phyloP scores from a whole-genome alignment of 2,113 vertebrate species.

The Synodontis membranacea region DNA sequence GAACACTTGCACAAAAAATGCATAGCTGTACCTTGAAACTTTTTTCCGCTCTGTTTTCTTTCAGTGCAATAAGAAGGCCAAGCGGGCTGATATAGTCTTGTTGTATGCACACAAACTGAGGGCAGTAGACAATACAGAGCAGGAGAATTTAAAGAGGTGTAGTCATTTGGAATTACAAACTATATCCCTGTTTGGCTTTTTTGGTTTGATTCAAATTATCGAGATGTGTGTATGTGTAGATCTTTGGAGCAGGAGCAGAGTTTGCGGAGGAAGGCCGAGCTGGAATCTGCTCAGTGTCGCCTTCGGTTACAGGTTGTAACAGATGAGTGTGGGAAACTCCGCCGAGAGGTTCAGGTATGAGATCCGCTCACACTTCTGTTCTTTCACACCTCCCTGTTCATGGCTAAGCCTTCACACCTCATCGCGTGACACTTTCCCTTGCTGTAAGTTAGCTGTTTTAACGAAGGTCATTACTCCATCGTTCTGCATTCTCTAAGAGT shows the following conservation, averaged over 20 bases:
- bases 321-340: slow-evolving; percentile 83
- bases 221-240: slow-evolving; percentile 61
- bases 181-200: background rate
- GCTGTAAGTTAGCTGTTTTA: background rate
- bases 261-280: slow-evolving; percentile 82
- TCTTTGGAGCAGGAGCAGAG: slow-evolving; percentile 82
- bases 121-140: slow-evolving; percentile 87
- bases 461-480: background rate
- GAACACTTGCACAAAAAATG: background rate
- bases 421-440: background rate
- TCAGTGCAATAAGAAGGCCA: slow-evolving; percentile 97
- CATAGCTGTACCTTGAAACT: background rate
- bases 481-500: background rate
- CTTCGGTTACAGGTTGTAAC: slow-evolving; percentile 86
- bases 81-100: slow-evolving; percentile 85
- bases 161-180: background rate
- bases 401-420: background rate
- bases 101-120: slow-evolving; percentile 87
- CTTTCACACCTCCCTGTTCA: background rate
- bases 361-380: too few species aligned
- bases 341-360: slow-evolving; percentile 82
- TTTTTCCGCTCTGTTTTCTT: slow-evolving; percentile 21
- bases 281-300: slow-evolving; percentile 90
- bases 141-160: slow-evolving; percentile 86
- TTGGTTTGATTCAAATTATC: background rate